These are phyloP conservation scores for Mesocricetus auratus DNA, from an alignment of 2,113 vertebrate species.

Conservation along the genomic window DNA sequence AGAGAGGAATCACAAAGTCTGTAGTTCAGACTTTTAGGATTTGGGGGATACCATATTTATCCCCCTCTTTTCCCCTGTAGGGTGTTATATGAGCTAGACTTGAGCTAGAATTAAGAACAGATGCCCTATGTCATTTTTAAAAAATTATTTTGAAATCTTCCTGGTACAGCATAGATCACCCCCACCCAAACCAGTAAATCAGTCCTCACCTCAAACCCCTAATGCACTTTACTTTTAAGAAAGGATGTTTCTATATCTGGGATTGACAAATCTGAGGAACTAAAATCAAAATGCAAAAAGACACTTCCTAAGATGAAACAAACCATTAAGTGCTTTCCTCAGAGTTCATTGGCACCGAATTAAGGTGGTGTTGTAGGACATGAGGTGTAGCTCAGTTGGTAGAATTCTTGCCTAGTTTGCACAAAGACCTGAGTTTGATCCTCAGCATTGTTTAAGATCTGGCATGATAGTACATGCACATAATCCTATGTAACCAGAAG, in stretches of 20 bases:
- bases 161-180: neutral
- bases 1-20: conserved; percentile 70
- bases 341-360: neutral
- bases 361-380: conserved; percentile 1
- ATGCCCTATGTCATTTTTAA: neutral
- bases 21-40: conserved; percentile 69
- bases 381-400: neutral
- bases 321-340: neutral
- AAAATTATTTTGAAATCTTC: conserved; percentile 46
- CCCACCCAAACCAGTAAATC: neutral
- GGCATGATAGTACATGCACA: neutral
- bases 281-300: neutral
- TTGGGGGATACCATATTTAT: conserved; percentile 65
- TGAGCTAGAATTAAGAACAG: conserved; percentile 66
- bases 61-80: conserved; percentile 34
- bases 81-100: conserved; percentile 48
- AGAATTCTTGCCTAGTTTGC: neutral
- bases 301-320: conserved; percentile 46
- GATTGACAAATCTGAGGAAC: neutral
- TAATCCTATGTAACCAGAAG: neutral
- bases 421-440: neutral
- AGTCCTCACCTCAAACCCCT: conserved; percentile 29
- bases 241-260: neutral
- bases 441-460: neutral
- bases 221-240: conserved; percentile 40